Conservation (phyloP, 2,797 vertebrate species). For the Danio jaintianensis region DNA sequence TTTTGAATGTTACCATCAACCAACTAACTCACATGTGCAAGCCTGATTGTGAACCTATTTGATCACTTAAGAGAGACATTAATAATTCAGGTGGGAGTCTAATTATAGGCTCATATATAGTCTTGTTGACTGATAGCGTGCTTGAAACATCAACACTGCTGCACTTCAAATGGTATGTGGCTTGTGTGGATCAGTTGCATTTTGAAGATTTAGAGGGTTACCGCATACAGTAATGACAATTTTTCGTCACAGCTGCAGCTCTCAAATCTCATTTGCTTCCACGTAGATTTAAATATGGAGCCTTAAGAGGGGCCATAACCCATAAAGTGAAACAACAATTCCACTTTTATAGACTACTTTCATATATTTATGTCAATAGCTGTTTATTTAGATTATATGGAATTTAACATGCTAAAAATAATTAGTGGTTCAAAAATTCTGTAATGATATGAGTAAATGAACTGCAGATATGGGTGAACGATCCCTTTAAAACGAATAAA, state of each 20-base stretch:
- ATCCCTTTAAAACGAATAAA: conserved; percentile 7
- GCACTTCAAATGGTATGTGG: conserved; percentile 17
- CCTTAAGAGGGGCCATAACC: neutral
- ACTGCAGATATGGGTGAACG: neutral
- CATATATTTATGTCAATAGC: neutral
- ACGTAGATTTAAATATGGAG: neutral
- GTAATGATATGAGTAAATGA: neutral
- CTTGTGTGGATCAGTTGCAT: neutral
- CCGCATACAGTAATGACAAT: neutral
- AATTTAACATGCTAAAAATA: neutral
- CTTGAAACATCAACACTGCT: conserved; percentile 43
- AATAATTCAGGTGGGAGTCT: conserved; percentile 53
- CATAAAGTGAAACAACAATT: neutral
- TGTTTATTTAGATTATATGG: neutral
- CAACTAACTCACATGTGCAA: conserved; percentile 7
- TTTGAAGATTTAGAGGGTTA: conserved; percentile 20
- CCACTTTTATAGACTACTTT: neutral
- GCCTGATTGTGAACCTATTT: conserved; percentile 38
- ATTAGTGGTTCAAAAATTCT: neutral
- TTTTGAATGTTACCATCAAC: conserved; percentile 49
- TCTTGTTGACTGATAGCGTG: conserved; percentile 39
- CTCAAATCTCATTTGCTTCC: neutral
- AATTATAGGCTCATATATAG: conserved; percentile 58
- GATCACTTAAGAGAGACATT: conserved; percentile 44
- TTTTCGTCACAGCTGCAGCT: neutral